These are phyloP conservation scores for Corythoichthys intestinalis DNA, from an alignment of 2,113 vertebrate species.

Conservation along the genomic window DNA sequence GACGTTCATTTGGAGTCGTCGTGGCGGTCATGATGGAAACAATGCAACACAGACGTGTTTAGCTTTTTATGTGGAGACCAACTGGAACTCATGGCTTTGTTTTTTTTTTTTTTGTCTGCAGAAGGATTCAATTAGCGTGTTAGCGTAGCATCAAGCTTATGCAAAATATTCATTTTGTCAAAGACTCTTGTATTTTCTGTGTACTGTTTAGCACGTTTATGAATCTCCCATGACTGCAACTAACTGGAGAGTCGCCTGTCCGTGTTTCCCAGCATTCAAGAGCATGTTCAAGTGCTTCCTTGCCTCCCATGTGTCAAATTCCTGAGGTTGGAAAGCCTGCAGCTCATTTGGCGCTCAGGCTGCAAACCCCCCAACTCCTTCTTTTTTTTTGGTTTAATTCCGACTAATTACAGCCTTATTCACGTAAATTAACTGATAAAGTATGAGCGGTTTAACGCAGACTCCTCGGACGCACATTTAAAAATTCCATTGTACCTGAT, in stretches of 20 bases:
- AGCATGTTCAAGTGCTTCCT: constrained; percentile 53
- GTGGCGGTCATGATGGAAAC: constrained; percentile 58
- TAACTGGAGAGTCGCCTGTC: constrained; percentile 14
- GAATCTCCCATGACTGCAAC: constrained; percentile 4
- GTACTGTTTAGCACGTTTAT: not conserved
- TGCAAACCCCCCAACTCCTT: constrained; percentile 21
- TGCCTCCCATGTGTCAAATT: constrained; percentile 59
- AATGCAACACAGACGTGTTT: constrained; percentile 43
- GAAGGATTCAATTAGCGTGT: not conserved
- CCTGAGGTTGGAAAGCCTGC: constrained; percentile 72
- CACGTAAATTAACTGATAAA: constrained; percentile 70
- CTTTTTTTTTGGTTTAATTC: constrained; percentile 50
- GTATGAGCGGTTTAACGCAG: constrained; percentile 51
- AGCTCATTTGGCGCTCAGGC: constrained; percentile 68
- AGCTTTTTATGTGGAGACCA: constrained; percentile 52
- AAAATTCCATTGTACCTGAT: not conserved
- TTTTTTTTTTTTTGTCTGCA: not conserved
- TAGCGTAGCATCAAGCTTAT: not conserved
- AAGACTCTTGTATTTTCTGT: no score
- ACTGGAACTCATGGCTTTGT: constrained; percentile 54
- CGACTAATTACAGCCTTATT: constrained; percentile 68
- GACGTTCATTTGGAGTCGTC: constrained; percentile 21
- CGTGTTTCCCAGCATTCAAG: constrained; percentile 18
- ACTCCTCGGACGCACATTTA: constrained; percentile 6
- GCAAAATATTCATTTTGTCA: no score